Base-by-base conservation (phyloP, 2,888 invertebrate species). In the Cerceris ruficornis region DNA sequence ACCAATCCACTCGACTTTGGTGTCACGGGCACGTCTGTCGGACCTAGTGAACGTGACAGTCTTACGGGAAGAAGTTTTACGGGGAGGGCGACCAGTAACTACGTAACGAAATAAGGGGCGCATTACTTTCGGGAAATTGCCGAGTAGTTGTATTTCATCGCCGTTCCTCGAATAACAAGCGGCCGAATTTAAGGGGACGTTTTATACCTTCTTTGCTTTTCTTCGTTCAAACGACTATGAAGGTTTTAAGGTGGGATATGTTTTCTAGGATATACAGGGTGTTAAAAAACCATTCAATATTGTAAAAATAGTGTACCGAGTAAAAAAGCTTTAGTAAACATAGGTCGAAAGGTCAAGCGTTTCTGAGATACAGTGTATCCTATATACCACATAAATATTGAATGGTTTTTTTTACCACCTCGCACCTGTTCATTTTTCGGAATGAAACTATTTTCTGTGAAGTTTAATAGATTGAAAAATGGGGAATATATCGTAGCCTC, bases 11-110 rank as follows among this genome's bases (percentile, higher is more conserved):
- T 84, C 81, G 84, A 88, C 77, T 85, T 83, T 85, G 85, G 81
- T 88, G 90, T 89, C 89, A 87, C 88, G 86, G 85, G 86, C 90
- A 89, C 88, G 87, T 90, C 87, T 82, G 83, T 86, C 85, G 83
- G 87, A 88, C 86, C 86, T 86, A 71, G 54, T 54, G 89, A 88
- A 90, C 90, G 90, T 90, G 90, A 90, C 88, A 85, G 87, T 85
- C 89, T 87, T 87, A 86, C 84, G 80, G 76, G 80, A 85, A 85
- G 68, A 59, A 73, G 65, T 84, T 83, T 62, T 78, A 71, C 78
- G 67, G 78, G 85, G 69, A 70, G 55, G 72, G 69, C 75, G 69
- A 73, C 75, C 62, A 68, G 65, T 60, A 76, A 52, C 69, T 57
- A 73, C 64, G 62, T 75, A 62, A 73, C 73, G 61, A 62, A 74